Evolutionary conservation across 2,797 vertebrate species (phyloP).

Genomic region (Sebastiscus albofasciatus): DNA sequence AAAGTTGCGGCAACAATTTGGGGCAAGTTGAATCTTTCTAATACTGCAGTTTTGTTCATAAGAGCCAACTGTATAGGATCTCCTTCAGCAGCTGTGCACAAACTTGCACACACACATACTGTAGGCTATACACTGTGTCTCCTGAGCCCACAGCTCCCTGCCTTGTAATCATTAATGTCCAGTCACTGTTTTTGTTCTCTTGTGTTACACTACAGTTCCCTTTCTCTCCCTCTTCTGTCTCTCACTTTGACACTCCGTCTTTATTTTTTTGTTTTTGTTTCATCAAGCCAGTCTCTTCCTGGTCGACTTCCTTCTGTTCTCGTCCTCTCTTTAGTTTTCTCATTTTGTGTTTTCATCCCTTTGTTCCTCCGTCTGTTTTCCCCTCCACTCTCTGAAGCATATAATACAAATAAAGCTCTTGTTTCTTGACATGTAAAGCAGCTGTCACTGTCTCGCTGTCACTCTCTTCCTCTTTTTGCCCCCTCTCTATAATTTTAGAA

Average conservation of each 20-base stretch:
- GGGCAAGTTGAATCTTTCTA: background rate
- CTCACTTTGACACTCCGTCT: background rate
- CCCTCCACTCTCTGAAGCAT: background rate
- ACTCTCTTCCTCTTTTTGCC: background rate
- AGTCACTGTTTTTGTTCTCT: conserved; percentile 4
- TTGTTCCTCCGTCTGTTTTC: background rate
- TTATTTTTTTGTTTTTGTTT: background rate
- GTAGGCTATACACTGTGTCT: background rate
- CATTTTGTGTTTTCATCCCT: background rate
- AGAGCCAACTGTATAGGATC: background rate
- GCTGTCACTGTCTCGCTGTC: background rate
- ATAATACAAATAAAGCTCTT: background rate
- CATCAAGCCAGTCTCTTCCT: background rate
- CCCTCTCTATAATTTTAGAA: background rate
- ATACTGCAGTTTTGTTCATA: background rate
- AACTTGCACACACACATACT: background rate
- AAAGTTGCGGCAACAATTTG: background rate
- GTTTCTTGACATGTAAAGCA: background rate
- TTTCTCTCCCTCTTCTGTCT: background rate
- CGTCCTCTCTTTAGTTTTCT: background rate
- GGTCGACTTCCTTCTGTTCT: background rate
- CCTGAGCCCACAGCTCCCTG: background rate
- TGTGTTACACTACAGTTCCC: background rate
- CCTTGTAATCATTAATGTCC: conserved; percentile 16
- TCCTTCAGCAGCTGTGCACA: background rate